A percentile compares a stretch with the other conserved stretches of the same genome.
Evolutionary conservation across 2,797 vertebrate genomes (phyloP).

Genomic region (Darevskia mixta): DNA sequence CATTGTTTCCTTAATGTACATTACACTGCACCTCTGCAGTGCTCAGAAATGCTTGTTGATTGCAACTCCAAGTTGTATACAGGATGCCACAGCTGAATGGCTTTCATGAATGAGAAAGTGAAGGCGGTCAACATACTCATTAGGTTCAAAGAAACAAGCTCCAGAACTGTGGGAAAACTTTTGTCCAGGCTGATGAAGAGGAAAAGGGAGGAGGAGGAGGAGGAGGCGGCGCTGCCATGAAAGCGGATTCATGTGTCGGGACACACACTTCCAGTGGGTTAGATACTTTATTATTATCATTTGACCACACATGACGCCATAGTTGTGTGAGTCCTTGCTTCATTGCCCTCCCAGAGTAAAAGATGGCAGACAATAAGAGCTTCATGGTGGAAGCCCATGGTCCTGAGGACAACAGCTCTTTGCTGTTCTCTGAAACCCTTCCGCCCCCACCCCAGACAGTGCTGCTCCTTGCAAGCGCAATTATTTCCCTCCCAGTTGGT

Average conservation of each 20-base stretch:
- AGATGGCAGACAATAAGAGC: background rate
- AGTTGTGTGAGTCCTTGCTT: constrained; percentile 21
- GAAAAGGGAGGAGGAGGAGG: constrained; percentile 28
- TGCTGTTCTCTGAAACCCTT: background rate
- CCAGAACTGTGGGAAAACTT: constrained; percentile 73
- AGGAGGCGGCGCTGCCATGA: constrained; percentile 38
- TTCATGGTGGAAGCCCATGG: background rate
- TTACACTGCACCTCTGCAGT: constrained; percentile 20
- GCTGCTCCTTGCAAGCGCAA: background rate
- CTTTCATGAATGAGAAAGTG: constrained; percentile 69
- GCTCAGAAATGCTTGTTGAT: constrained; percentile 57
- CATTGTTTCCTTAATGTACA: constrained; percentile 30
- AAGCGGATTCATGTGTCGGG: constrained; percentile 19
- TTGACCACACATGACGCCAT: background rate
- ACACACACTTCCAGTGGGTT: accelerated
- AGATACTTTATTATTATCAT: constrained; percentile 45
- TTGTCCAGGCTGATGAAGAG: constrained; percentile 61
- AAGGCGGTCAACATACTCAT: constrained; percentile 64
- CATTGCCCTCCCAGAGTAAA: constrained; percentile 17
- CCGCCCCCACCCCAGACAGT: background rate
- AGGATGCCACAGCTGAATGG: constrained; percentile 69
- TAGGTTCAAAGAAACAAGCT: constrained; percentile 67
- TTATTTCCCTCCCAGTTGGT: constrained; percentile 10
- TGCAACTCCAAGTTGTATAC: constrained; percentile 53
- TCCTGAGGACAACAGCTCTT: constrained; percentile 20